Evolutionary conservation across 2,888 invertebrate genomes (phyloP).

Genomic region (Pandemis corylana): DNA sequence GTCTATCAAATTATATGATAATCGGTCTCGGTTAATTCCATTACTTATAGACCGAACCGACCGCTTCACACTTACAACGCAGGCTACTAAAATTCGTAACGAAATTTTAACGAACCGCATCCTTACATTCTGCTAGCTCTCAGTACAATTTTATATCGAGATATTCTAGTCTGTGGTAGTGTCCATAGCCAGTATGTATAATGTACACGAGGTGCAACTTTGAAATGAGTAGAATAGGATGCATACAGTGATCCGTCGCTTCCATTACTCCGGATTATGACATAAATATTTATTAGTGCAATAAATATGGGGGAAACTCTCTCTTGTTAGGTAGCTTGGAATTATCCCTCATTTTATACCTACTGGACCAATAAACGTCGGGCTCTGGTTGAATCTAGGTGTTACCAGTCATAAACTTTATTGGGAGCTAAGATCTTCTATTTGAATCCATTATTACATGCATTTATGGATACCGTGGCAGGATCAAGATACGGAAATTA

Average conservation of each 20-base stretch:
- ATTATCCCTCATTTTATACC: constrained; percentile 63
- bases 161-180: constrained; percentile 27
- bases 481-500: constrained; percentile 6
- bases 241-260: constrained; percentile 50
- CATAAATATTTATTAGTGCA: constrained; percentile 72
- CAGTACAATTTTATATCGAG: neutral
- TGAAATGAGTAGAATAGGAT: constrained; percentile 44
- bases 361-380: constrained; percentile 54
- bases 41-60: constrained; percentile 53
- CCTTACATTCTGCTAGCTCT: constrained; percentile 13
- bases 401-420: constrained; percentile 35
- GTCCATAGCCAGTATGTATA: constrained; percentile 39
- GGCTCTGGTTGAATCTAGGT: constrained; percentile 42
- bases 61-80: constrained; percentile 46
- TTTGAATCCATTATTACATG: constrained; percentile 24
- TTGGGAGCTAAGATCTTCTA: constrained; percentile 30
- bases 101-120: neutral
- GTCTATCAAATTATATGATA: constrained; percentile 69
- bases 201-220: constrained; percentile 44
- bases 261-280: constrained; percentile 72
- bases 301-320: constrained; percentile 65
- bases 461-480: constrained; percentile 16
- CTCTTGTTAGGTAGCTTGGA: constrained; percentile 53
- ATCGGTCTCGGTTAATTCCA: constrained; percentile 63
- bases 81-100: constrained; percentile 30